These are phyloP conservation scores for Geophilus truncorum DNA, from an alignment of 2,888 invertebrate species.

Conservation along the genomic window DNA sequence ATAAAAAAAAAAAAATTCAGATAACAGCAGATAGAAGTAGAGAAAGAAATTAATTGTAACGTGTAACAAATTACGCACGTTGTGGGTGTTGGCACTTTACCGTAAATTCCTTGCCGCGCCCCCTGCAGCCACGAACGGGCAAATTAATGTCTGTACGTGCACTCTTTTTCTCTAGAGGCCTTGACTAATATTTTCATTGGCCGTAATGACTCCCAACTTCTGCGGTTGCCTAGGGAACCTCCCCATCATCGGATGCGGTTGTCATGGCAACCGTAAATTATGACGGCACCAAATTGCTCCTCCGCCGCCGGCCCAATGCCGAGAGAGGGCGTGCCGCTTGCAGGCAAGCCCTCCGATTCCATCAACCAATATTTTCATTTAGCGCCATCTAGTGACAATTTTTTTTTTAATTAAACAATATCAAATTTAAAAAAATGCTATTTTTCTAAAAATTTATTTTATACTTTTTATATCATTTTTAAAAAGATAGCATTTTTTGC, in stretches of 20 bases:
- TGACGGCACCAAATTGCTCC: neutral
- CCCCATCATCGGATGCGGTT: conserved; percentile 4
- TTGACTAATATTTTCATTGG: conserved; percentile 10
- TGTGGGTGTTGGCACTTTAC: conserved; percentile 4
- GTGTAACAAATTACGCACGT: neutral
- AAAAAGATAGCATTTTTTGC: too few species aligned
- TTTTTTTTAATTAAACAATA: too few species aligned
- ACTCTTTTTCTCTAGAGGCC: neutral
- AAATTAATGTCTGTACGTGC: neutral
- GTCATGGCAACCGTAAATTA: neutral
- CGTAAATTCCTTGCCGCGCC: neutral
- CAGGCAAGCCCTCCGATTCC: neutral
- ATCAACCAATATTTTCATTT: too few species aligned
- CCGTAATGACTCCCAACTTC: conserved; percentile 10
- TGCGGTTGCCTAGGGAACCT: conserved; percentile 4
- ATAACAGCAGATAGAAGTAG: neutral
- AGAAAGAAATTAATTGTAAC: neutral
- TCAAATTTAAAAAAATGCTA: too few species aligned
- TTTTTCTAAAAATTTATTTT: too few species aligned
- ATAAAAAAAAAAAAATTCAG: neutral
- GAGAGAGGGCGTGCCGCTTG: neutral
- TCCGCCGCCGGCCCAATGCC: neutral
- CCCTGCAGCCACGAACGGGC: neutral
- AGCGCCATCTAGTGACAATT: too few species aligned
- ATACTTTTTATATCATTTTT: too few species aligned